phyloP scores from a whole-genome alignment of 2,797 vertebrate species.

The Takifugu rubripes region DNA sequence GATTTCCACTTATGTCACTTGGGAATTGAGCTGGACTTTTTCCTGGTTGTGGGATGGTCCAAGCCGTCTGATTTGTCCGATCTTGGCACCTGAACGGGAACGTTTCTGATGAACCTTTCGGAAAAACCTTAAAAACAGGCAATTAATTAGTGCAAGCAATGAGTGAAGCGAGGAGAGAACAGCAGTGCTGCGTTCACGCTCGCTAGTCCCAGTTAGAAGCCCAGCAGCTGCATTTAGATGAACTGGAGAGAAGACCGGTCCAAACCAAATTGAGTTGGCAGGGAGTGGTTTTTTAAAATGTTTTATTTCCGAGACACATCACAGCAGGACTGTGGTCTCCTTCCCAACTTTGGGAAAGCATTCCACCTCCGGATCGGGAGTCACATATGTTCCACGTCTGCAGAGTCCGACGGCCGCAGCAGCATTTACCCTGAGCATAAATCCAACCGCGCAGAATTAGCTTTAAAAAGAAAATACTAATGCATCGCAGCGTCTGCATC shows the following conservation, averaged over 20 bases:
- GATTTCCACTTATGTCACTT: too few relatives aligned
- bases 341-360: not conserved
- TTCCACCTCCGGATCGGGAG: not conserved
- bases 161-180: not conserved
- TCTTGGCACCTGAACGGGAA: not conserved
- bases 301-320: too few relatives aligned
- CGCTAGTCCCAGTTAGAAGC: not conserved
- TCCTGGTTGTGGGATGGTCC: too few relatives aligned
- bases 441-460: slow-evolving; percentile 4
- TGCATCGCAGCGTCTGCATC: slow-evolving; percentile 5
- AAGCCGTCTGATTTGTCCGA: not conserved
- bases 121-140: not conserved
- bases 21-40: too few relatives aligned
- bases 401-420: too few relatives aligned
- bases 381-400: not conserved
- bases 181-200: not conserved
- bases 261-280: not conserved
- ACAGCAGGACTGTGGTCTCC: too few relatives aligned
- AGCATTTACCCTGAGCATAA: too few relatives aligned
- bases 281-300: too few relatives aligned
- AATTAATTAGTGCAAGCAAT: not conserved
- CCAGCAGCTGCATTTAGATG: not conserved
- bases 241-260: not conserved
- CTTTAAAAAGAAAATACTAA: slow-evolving; percentile 17
- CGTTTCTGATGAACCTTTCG: not conserved